phyloP scores from a whole-genome alignment of 2,797 vertebrate species.

The Ceryle rudis region DNA sequence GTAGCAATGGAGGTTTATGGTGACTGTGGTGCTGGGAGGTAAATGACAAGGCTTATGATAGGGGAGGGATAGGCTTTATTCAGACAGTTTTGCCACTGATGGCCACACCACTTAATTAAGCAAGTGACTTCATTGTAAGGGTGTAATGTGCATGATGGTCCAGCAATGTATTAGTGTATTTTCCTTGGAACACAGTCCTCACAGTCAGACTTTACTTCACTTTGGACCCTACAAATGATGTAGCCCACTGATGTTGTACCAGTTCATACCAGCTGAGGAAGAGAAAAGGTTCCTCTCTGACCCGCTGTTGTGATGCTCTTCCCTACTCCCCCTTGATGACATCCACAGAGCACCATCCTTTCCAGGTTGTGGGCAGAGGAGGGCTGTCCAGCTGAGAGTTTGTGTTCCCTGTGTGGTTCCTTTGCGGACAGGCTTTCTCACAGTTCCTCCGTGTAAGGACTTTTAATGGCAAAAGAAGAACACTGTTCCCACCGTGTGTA shows the following conservation, averaged over 20 bases:
- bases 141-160: not conserved
- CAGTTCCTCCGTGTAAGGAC: not conserved
- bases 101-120: not conserved
- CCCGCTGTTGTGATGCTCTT: not conserved
- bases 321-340: not conserved
- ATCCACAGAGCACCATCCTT: not conserved
- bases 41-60: not conserved
- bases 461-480: not conserved
- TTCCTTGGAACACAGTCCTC: not conserved
- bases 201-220: not conserved
- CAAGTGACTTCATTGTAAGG: not conserved
- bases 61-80: not conserved
- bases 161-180: not conserved
- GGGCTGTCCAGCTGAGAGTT: not conserved
- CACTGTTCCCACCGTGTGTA: not conserved
- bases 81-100: not conserved
- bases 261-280: not conserved
- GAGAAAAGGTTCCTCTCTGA: not conserved
- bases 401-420: not conserved
- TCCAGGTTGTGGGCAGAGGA: not conserved
- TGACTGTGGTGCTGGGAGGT: not conserved
- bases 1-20: not conserved
- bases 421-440: not conserved
- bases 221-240: not conserved
- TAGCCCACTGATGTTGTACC: not conserved